Evolutionary conservation across 2,113 vertebrate genomes (phyloP), one percentile per base, ranked within the genome.

Genomic region (Epinephelus fuscoguttatus): DNA sequence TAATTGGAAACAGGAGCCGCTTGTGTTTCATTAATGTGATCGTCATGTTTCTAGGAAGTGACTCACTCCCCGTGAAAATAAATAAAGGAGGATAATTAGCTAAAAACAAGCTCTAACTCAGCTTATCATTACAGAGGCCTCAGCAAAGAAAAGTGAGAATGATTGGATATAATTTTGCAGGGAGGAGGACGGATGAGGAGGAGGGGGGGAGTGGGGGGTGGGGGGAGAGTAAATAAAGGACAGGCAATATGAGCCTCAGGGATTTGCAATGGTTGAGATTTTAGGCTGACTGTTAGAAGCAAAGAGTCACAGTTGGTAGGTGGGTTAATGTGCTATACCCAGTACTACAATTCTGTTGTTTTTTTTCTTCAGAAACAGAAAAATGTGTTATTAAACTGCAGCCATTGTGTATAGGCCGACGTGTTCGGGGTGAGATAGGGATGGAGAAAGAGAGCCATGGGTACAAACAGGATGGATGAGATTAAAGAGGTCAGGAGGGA

Each of bases 401-500:
- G 53, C 52, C 15, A n/a, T 3, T 82, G 72, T 60, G 50, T 42
- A 53, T 13, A 40, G 47, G 53, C 55, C 50, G 56, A 64, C 59
- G n/a, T 52, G 71, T 82, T 69, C 62, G 37, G 53, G 66, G 37
- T 45, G 66, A 81, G 53, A 27, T 56, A 45, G 12, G 61, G 21
- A 82, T 40, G 69, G 14, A 80, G 73, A 72, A 67, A 68, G 30
- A 47, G 27, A 82, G 71, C 66, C 64, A 27, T 19, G 57, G 55
- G 49, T 78, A 55, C 33, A 57, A 53, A 76, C 10, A 15, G 60
- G 56, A 74, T 69, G 68, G 71, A 74, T 78, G 57, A 84, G 81
- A 91, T 91, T 81, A 86, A 90, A 85, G 77, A 82, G 85, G 88
- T 89, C 59, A 66, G 19, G 47, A 47, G 68, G 63, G 62, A 82